Percentiles rank a stretch among this genome's conserved stretches.
Conservation (phyloP, 1,140 invertebrate genomes). For the Chrysomallon squamiferum region DNA sequence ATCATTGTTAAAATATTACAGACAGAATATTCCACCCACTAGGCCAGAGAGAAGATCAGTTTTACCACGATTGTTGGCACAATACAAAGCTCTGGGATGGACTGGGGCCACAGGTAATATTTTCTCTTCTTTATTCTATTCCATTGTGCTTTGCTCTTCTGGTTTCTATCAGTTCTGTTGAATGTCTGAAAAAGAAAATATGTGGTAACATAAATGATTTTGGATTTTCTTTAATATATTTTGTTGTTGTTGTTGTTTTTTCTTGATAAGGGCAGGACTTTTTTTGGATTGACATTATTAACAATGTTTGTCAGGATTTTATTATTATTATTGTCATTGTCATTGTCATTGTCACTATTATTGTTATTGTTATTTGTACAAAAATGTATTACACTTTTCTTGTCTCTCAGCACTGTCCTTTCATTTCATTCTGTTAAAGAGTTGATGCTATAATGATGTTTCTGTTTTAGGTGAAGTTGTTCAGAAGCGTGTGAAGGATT, state of each 20-base stretch:
- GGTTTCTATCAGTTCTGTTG: neutral
- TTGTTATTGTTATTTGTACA: too few species aligned
- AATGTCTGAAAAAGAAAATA: constrained; percentile 3
- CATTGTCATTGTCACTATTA: too few species aligned
- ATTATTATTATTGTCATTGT: too few species aligned
- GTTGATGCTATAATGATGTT: too few species aligned
- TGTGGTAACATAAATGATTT: constrained; percentile 7
- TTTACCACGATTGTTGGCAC: constrained; percentile 70
- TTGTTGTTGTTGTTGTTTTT: too few species aligned
- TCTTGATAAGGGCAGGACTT: too few species aligned
- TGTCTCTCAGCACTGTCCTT: too few species aligned
- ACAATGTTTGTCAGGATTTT: too few species aligned
- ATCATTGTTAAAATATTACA: constrained; percentile 79
- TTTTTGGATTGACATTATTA: too few species aligned
- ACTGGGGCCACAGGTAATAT: constrained; percentile 66
- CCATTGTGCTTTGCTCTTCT: neutral
- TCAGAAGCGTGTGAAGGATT: constrained; percentile 77
- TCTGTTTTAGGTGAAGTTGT: constrained; percentile 63
- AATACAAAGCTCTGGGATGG: constrained; percentile 88
- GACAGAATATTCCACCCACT: constrained; percentile 61
- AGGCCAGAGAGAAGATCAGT: constrained; percentile 34
- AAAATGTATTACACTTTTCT: too few species aligned
- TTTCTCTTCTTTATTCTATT: neutral
- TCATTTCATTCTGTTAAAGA: too few species aligned
- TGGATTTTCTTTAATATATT: neutral